Evolutionary conservation across 2,113 vertebrate genomes (phyloP).

Genomic region (Lagopus muta): DNA sequence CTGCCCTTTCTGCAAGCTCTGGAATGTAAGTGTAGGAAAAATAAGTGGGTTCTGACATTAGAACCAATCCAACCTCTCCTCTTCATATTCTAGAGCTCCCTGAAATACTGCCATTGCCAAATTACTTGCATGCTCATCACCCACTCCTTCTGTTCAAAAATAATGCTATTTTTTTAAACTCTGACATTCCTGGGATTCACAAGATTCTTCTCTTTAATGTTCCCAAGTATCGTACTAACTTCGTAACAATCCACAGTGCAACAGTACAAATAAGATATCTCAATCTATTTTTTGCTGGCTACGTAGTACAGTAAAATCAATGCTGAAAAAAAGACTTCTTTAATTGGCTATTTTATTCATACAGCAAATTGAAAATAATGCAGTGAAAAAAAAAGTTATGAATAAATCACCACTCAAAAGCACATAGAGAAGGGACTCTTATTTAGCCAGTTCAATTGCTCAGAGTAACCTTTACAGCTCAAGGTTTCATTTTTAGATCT

Average conservation of each 20-base stretch:
- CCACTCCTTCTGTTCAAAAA: constrained; percentile 4
- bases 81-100: not conserved
- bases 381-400: not conserved
- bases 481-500: not conserved
- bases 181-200: constrained; percentile 59
- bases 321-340: not conserved
- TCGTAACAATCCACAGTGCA: not conserved
- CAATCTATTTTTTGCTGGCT: not conserved
- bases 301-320: not conserved
- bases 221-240: not conserved
- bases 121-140: not conserved
- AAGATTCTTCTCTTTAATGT: constrained; percentile 47
- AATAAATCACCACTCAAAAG: not conserved
- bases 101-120: not conserved
- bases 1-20: not conserved
- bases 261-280: not conserved
- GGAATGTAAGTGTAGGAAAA: constrained; percentile 44
- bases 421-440: not conserved
- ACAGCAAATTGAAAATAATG: not conserved
- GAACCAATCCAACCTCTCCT: not conserved
- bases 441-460: not conserved
- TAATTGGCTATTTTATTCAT: not conserved
- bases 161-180: not conserved
- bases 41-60: constrained; percentile 30
- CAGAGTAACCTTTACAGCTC: not conserved